These are phyloP conservation scores for Scrobipalpa atriplicella DNA, from an alignment of 2,888 invertebrate species.

Conservation along the genomic window DNA sequence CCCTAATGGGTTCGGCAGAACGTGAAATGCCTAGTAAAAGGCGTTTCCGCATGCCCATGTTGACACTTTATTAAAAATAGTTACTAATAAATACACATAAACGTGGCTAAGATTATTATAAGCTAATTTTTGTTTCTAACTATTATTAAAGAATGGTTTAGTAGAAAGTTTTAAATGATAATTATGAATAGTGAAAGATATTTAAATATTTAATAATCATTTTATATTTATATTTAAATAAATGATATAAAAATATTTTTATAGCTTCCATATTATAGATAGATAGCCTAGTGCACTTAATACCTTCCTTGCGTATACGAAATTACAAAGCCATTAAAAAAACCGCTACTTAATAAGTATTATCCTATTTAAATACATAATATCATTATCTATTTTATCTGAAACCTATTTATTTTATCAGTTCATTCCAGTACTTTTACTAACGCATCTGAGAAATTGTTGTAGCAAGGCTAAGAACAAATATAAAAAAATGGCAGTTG, in stretches of 20 bases:
- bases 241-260: background rate
- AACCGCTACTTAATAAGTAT: background rate
- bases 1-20: too few species aligned
- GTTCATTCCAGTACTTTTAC: slow-evolving; percentile 18
- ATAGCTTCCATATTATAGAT: background rate
- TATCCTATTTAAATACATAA: background rate
- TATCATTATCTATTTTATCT: background rate
- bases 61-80: background rate
- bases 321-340: background rate
- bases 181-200: background rate
- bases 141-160: background rate
- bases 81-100: background rate
- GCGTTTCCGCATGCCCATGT: too few species aligned
- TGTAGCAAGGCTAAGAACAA: background rate
- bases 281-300: background rate
- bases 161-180: background rate
- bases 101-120: slow-evolving; percentile 15
- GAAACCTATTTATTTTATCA: background rate
- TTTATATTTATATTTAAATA: background rate
- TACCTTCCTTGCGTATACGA: background rate
- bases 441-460: background rate
- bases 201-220: background rate
- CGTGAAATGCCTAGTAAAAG: too few species aligned
- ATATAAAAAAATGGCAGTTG: background rate
- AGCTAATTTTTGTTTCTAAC: background rate